These are phyloP conservation scores for Sorex maritimensis DNA, from an alignment of 2,797 vertebrate species.

Conservation along the genomic window DNA sequence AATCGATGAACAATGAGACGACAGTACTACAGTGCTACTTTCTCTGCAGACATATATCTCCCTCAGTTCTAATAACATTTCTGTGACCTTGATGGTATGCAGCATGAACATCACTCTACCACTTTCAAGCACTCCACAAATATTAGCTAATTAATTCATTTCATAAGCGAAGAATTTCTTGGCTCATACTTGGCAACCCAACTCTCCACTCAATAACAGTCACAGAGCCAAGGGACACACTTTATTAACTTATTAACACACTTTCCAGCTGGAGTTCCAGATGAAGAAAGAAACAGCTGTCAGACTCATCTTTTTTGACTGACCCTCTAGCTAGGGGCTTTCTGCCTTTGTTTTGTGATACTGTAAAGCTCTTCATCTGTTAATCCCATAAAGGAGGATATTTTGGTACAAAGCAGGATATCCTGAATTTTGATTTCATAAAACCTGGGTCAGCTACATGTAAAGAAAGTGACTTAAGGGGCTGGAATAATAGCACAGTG, in stretches of 20 bases:
- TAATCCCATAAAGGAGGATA: background rate
- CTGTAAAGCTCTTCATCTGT: background rate
- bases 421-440: background rate
- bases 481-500: too few relatives aligned
- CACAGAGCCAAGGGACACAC: constrained; percentile 4
- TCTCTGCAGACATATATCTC: background rate
- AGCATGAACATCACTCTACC: background rate
- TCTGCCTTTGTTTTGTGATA: background rate
- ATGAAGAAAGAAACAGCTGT: constrained; percentile 49
- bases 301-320: background rate
- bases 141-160: constrained; percentile 66
- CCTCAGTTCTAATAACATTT: constrained; percentile 7
- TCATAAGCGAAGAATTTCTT: constrained; percentile 42
- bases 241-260: background rate
- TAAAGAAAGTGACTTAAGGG: too few relatives aligned
- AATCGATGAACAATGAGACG: too few relatives aligned
- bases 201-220: background rate
- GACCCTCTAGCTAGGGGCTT: background rate
- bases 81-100: constrained; percentile 3
- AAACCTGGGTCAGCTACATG: background rate
- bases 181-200: constrained; percentile 5
- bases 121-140: constrained; percentile 28
- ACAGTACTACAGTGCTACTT: too few relatives aligned
- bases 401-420: background rate
- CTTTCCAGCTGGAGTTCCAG: constrained; percentile 1